Evolutionary conservation across 1,140 invertebrate genomes (phyloP).

Genomic region (Achatina immaculata): DNA sequence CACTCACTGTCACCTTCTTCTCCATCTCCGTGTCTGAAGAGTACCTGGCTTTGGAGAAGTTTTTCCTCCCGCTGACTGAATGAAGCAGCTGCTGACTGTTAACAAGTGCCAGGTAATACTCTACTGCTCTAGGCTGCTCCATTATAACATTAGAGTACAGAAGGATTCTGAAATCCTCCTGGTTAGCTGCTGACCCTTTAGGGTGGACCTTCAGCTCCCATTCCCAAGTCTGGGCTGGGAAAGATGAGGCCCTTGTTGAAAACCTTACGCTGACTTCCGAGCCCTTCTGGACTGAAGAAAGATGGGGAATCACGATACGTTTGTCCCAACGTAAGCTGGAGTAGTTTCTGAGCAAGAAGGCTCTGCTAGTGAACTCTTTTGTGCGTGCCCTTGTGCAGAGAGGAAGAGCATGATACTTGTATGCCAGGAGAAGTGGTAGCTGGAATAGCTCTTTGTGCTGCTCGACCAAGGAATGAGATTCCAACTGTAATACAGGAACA

Average conservation of each 20-base stretch:
- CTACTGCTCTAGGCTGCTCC: conserved; percentile 70
- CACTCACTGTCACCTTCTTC: conserved; percentile 62
- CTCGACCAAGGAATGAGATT: conserved; percentile 60
- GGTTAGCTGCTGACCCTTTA: conserved; percentile 59
- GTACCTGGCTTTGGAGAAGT: conserved; percentile 70
- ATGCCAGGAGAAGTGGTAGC: conserved; percentile 68
- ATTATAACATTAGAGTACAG: conserved; percentile 69
- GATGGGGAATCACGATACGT: conserved; percentile 65
- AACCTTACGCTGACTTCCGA: conserved; percentile 67
- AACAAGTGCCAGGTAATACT: conserved; percentile 70
- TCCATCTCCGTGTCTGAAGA: conserved; percentile 67
- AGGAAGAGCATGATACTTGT: conserved; percentile 71
- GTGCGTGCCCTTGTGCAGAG: conserved; percentile 62
- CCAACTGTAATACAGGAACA: conserved; percentile 39
- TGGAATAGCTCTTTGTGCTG: conserved; percentile 65
- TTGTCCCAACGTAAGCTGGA: conserved; percentile 72
- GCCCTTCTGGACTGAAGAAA: conserved; percentile 54
- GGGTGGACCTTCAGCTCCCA: conserved; percentile 71
- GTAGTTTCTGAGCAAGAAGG: conserved; percentile 71
- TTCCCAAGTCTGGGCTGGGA: conserved; percentile 70
- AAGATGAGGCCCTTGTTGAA: conserved; percentile 68
- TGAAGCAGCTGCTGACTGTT: conserved; percentile 67
- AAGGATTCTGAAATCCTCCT: conserved; percentile 66
- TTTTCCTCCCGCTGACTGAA: conserved; percentile 70
- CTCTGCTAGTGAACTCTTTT: conserved; percentile 66